Base-by-base conservation (phyloP, 2,888 invertebrate species). In the Drosophila kuntzei region DNA sequence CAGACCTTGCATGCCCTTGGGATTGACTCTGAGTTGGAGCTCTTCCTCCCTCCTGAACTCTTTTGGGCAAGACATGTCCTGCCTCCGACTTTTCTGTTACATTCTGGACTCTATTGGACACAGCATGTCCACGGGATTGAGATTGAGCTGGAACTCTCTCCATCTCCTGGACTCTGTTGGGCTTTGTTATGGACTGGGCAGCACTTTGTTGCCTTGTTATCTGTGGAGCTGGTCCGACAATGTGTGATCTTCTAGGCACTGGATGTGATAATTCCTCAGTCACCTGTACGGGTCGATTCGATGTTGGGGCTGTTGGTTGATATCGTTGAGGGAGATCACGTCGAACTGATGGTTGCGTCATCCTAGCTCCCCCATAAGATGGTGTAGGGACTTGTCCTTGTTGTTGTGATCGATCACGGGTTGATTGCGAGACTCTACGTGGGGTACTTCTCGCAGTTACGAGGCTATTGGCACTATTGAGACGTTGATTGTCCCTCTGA, bases 291-390 rank as follows among this genome's bases (percentile, higher is more conserved):
- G 47, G 47, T 32, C n/a, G 18, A 32, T n/a, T 7, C 0, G 7
- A 1, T 18, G 32, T 20, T n/a, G 18, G 18, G 1, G 16, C 2
- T 20, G 29, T 1, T 4, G 29, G 3, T 32, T 47, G 29, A 29
- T 47, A 47, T 0, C 47, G 32, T n/a, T 32, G 47, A 12, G 47
- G 47, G 1, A 47, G 18, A 47, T 47, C 47, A 8, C 29, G 32
- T n/a, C 47, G 47, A 12, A 0, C 20, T n/a, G 32, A 2, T 3
- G 47, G 2, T 1, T n/a, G 8, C 1, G 44, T 1, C 3, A 29
- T 3, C 2, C 14, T 16, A 11, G 25, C 16, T 5, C 25, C 25
- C 1, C 22, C 22, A 44, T 27, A 11, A 11, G 46, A 46, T 6
- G 16, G 6, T 7, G 29, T 9, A 7, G 46, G 12, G 12, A 12